Evolutionary conservation across 2,113 vertebrate genomes (phyloP).

Genomic region (Lepisosteus oculatus): DNA sequence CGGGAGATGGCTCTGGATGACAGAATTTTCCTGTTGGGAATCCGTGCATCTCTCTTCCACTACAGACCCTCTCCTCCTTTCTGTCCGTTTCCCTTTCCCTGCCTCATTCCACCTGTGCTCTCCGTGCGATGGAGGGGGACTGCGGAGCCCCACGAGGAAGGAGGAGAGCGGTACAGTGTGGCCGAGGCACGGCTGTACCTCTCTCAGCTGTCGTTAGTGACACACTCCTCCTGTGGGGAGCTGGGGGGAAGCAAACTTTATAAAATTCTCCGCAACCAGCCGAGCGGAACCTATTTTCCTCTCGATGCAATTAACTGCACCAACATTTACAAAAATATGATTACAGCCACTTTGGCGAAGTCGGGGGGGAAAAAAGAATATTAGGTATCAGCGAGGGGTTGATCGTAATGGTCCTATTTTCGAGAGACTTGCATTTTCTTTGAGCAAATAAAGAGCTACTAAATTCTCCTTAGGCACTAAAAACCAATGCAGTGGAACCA

Average conservation of each 20-base stretch:
- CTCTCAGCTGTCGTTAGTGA: constrained; percentile 74
- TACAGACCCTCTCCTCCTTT: constrained; percentile 13
- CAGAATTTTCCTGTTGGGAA: too few species aligned
- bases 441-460: constrained; percentile 97
- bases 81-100: constrained; percentile 9
- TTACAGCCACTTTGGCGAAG: constrained; percentile 98
- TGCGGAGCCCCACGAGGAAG: neutral
- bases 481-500: constrained; percentile 98
- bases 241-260: constrained; percentile 80
- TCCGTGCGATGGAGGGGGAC: neutral
- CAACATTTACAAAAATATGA: constrained; percentile 99
- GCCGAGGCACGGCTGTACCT: constrained; percentile 29
- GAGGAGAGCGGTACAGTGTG: constrained; percentile 26
- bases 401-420: constrained; percentile 97
- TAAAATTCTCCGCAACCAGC: constrained; percentile 89
- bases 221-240: constrained; percentile 75
- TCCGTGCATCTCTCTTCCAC: too few species aligned
- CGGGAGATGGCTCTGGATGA: too few species aligned
- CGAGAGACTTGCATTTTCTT: constrained; percentile 97
- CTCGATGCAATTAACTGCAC: constrained; percentile 97
- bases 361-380: constrained; percentile 93
- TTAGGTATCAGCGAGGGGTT: constrained; percentile 99
- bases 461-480: constrained; percentile 99
- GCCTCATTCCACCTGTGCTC: neutral
- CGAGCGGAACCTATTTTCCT: constrained; percentile 97